phyloP scores from a whole-genome alignment of 2,888 invertebrate species.

The Ormyrus labotus region DNA sequence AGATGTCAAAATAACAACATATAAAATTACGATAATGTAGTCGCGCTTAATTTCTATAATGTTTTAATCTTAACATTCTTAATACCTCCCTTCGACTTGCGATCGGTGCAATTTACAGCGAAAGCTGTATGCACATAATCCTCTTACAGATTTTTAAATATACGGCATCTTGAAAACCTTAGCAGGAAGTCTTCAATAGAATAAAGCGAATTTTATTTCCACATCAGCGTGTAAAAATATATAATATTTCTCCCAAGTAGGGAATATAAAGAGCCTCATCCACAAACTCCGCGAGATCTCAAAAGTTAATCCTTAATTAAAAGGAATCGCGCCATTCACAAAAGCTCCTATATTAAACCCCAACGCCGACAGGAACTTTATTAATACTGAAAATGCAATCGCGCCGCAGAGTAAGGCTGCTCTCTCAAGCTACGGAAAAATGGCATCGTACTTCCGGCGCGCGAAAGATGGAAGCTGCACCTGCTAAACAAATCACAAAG shows the following conservation, averaged over 20 bases:
- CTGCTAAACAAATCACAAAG: conserved; percentile 38
- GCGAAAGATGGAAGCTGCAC: conserved; percentile 39
- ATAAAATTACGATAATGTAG: too few species aligned
- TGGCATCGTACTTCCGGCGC: conserved; percentile 1
- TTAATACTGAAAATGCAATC: conserved; percentile 32
- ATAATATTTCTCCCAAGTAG: too few species aligned
- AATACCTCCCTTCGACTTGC: too few species aligned
- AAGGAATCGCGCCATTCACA: conserved; percentile 1
- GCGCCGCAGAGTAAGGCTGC: neutral
- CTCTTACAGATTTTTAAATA: neutral
- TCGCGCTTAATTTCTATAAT: too few species aligned
- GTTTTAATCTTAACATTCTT: too few species aligned
- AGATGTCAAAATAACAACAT: too few species aligned
- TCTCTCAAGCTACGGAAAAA: neutral
- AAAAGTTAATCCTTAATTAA: conserved; percentile 24
- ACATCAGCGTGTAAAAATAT: too few species aligned
- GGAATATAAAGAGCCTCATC: too few species aligned
- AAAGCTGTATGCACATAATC: neutral
- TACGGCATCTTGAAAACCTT: neutral
- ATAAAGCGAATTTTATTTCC: too few species aligned
- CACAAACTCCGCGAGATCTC: too few species aligned
- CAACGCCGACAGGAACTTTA: neutral
- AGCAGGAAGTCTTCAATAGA: too few species aligned
- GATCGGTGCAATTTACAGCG: neutral
- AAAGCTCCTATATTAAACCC: conserved; percentile 24